A percentile compares a stretch with the other conserved stretches of the same genome.
Evolutionary conservation across 2,797 vertebrate species (phyloP).

Genomic region (Phoeniculus purpureus): DNA sequence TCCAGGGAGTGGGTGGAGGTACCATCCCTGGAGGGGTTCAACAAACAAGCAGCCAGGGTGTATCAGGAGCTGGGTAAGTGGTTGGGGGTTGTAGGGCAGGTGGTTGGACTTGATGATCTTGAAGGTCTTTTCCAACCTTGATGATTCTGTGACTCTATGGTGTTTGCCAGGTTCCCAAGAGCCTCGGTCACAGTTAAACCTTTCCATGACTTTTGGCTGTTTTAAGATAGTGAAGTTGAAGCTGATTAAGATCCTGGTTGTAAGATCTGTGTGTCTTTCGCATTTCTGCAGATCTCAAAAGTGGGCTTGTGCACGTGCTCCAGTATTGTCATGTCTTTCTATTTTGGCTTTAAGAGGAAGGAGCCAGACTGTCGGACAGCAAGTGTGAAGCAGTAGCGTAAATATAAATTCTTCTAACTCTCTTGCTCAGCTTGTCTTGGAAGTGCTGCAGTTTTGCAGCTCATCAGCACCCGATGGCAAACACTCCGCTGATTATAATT

Average conservation of each 20-base stretch:
- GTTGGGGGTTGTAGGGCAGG: no score
- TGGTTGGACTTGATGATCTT: no score
- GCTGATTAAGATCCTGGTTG: not conserved
- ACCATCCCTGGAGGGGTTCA: no score
- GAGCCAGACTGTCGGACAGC: not conserved
- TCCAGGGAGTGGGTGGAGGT: no score
- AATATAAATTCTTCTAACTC: not conserved
- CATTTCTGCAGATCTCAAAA: not conserved
- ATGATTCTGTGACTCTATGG: not conserved
- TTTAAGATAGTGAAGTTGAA: not conserved
- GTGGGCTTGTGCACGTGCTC: not conserved
- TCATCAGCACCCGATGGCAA: not conserved
- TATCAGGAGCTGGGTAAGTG: no score
- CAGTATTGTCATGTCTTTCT: not conserved
- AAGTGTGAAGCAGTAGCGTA: not conserved
- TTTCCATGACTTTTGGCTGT: slow-evolving; percentile 28
- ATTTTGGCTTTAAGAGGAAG: not conserved
- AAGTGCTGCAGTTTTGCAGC: not conserved
- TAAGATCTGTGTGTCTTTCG: not conserved
- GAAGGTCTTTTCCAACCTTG: not conserved
- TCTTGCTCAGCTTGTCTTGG: not conserved
- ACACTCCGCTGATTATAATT: not conserved
- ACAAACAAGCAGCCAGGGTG: no score
- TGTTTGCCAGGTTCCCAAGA: not conserved
- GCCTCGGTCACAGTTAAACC: not conserved